Evolutionary conservation across 2,888 invertebrate species (phyloP).

Genomic region (Dasysyrphus albostriatus): DNA sequence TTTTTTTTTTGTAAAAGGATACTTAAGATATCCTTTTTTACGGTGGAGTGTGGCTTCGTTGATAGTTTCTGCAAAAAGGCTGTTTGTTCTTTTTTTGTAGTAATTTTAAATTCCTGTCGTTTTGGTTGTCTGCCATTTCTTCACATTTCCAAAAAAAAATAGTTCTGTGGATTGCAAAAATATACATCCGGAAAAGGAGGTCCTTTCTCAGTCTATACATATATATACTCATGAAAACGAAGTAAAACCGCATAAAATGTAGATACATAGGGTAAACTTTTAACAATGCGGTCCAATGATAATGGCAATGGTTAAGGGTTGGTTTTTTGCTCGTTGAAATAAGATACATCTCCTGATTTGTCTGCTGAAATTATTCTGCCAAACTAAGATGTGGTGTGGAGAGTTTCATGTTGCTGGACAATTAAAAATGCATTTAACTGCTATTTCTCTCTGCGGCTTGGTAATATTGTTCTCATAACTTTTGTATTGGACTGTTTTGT

Average conservation of each 20-base stretch:
- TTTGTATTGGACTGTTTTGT: constrained; percentile 18
- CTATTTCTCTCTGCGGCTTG: constrained; percentile 7
- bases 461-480: constrained; percentile 31
- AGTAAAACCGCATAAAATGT: constrained; percentile 53
- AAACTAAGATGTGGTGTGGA: constrained; percentile 1
- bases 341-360: constrained; percentile 27
- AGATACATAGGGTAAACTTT: constrained; percentile 40
- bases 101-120: constrained; percentile 48
- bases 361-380: constrained; percentile 31
- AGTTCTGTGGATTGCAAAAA: neutral
- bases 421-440: constrained; percentile 63
- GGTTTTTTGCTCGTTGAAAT: constrained; percentile 22
- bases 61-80: constrained; percentile 2
- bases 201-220: constrained; percentile 34
- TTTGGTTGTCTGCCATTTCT: constrained; percentile 37
- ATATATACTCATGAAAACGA: constrained; percentile 10
- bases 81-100: neutral
- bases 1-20: constrained; percentile 29
- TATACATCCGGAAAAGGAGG: constrained; percentile 20
- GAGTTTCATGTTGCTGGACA: constrained; percentile 32
- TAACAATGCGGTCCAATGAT: constrained; percentile 64
- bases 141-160: neutral
- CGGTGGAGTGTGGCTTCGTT: constrained; percentile 7
- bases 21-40: constrained; percentile 14
- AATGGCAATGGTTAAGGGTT: constrained; percentile 25